These are phyloP conservation scores for Calliphora vomitoria DNA, from an alignment of 2,888 invertebrate genomes.

Conservation along the genomic window DNA sequence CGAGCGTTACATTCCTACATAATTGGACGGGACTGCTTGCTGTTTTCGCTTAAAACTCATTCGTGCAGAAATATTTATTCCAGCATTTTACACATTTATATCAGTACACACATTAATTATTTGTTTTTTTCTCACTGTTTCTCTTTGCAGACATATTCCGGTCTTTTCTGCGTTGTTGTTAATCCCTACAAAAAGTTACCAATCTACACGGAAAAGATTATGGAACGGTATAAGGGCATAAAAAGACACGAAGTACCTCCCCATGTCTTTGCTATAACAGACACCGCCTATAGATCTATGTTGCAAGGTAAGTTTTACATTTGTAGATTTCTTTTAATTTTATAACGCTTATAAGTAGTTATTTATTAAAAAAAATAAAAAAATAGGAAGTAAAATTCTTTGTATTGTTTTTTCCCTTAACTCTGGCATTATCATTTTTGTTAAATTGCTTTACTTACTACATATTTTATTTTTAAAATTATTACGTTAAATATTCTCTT, in stretches of 20 bases:
- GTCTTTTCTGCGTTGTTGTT: slow-evolving; percentile 99
- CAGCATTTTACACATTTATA: slow-evolving; percentile 22
- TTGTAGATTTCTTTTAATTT: slow-evolving; percentile 11
- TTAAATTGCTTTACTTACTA: slow-evolving; percentile 5
- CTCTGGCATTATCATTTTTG: not conserved
- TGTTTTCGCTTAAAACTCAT: not conserved
- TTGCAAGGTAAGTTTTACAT: slow-evolving; percentile 92
- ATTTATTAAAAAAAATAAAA: no score
- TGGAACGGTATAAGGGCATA: slow-evolving; percentile 99
- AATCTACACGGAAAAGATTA: slow-evolving; percentile 99
- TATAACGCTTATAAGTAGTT: no score
- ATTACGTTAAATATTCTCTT: slow-evolving; percentile 20
- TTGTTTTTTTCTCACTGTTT: slow-evolving; percentile 15
- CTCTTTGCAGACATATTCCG: slow-evolving; percentile 96
- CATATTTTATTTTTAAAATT: slow-evolving; percentile 55
- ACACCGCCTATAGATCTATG: slow-evolving; percentile 99
- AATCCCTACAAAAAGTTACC: slow-evolving; percentile 99
- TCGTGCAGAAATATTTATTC: not conserved
- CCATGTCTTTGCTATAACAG: slow-evolving; percentile 99
- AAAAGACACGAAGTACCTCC: slow-evolving; percentile 99
- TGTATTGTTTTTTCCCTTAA: not conserved
- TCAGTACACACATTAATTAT: slow-evolving; percentile 18
- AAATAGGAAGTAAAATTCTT: not conserved
- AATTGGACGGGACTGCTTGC: not conserved
- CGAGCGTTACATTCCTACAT: not conserved